A percentile compares a stretch with the other conserved stretches of the same genome.
phyloP scores from a whole-genome alignment of 2,113 vertebrate species.

The Gulo gulo region DNA sequence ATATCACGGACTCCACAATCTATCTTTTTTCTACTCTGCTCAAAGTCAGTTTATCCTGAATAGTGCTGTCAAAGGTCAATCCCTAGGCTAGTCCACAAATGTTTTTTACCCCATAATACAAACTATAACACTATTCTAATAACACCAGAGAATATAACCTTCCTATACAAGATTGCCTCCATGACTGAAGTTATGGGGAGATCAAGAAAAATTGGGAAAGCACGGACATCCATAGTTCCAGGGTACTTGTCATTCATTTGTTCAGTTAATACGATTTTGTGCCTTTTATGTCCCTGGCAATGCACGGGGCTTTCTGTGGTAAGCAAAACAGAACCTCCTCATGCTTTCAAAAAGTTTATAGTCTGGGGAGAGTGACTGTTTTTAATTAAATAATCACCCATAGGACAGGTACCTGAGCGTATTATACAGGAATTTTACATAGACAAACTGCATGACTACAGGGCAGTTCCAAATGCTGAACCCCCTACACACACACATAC shows the following conservation, averaged over 20 bases:
- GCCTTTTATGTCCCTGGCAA: background rate
- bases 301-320: background rate
- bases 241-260: background rate
- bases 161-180: background rate
- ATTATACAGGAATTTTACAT: background rate
- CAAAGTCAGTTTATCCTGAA: background rate
- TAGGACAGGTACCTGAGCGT: background rate
- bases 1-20: background rate
- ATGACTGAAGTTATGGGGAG: background rate
- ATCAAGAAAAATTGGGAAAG: background rate
- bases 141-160: background rate
- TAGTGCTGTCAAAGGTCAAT: background rate
- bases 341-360: background rate
- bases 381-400: background rate
- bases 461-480: background rate
- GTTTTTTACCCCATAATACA: background rate
- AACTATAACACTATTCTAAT: background rate
- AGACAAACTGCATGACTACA: background rate
- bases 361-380: background rate
- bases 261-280: background rate
- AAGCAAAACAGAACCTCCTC: background rate
- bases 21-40: background rate
- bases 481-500: background rate
- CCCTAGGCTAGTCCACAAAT: background rate
- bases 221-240: background rate